Evolutionary conservation across 2,113 vertebrate genomes (phyloP).

Genomic region (Oxyura jamaicensis): DNA sequence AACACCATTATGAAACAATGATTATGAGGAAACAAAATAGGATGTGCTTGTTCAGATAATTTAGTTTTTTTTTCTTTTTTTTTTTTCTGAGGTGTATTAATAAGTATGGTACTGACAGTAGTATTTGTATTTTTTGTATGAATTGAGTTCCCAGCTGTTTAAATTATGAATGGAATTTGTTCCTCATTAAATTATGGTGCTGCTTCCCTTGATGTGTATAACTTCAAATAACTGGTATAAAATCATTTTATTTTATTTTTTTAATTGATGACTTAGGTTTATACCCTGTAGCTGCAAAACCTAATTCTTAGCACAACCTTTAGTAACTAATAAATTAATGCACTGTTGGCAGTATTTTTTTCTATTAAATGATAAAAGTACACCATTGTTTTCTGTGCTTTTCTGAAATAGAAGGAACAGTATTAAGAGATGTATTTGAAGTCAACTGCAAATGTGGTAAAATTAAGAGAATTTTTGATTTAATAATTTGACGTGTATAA

Average conservation of each 20-base stretch:
- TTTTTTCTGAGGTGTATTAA: neutral
- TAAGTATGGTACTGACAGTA: neutral
- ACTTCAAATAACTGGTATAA: neutral
- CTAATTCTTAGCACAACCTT: neutral
- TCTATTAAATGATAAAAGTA: conserved; percentile 4
- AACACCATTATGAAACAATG: conserved; percentile 75
- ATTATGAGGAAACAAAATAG: conserved; percentile 20
- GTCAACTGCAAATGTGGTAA: neutral
- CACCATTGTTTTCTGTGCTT: neutral
- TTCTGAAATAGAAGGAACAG: neutral
- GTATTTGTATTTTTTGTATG: neutral
- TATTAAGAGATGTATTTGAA: neutral
- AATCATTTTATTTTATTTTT: neutral
- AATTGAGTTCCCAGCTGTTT: conserved; percentile 1
- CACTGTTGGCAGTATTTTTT: neutral
- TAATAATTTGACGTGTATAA: neutral
- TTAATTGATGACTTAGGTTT: neutral
- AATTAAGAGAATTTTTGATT: neutral
- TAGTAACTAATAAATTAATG: neutral
- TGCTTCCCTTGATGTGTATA: neutral
- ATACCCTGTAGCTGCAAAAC: neutral
- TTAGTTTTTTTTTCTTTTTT: neutral
- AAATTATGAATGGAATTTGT: conserved; percentile 61
- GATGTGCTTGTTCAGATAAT: neutral
- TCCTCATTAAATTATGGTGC: conserved; percentile 10